Base-by-base conservation (phyloP, 2,113 vertebrate species). In the Hypomesus transpacificus region DNA sequence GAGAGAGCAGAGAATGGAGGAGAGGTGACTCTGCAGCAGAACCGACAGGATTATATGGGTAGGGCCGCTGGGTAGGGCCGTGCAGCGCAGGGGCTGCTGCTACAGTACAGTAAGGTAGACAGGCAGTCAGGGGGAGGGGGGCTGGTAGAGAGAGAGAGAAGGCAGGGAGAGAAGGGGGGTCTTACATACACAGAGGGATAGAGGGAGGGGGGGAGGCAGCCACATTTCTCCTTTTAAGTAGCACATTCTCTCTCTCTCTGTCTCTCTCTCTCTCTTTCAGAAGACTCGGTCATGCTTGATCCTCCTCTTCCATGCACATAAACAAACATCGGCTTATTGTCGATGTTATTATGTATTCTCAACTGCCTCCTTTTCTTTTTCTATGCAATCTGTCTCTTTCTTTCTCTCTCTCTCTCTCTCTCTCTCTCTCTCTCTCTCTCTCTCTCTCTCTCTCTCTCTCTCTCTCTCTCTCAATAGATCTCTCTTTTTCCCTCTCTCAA, bases 41-140 rank as follows among this genome's bases (percentile, higher is more conserved):
- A 54, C 66, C 81, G 85, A 84, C 79, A 59, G 80, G 82, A 86
- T 88, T 86, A 84, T 73, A 60, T 58, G 70, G 53, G 53, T 16
- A 56, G 53, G 53, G n/a, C 16, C 4, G 53, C 9, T 57, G 70
- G 53, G 53, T 16, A 56, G 53, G 53, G n/a, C 16, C 4, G 53
- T 18, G 72, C 66, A 26, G 20, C 68, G 66, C 75, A 76, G 74
- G 66, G 64, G 69, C 71, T 34, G 31, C 31, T 34, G 31, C 31
- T 60, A 57, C 14, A 72, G n/a, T 16, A 56, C 16, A 18, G 53
- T 16, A n/a, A 56, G n/a, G 53, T 16, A n/a, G 53, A 14, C 4
- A 56, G 53, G 1, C 16, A 56, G 53, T 18, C 16, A 56, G 53
- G 53, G 53, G 53, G 53, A 56, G 53, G 53, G 53, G 9, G 53